phyloP scores from a whole-genome alignment of 92 coral and sea anemone genomes.

The Epizoanthus scotinus region DNA sequence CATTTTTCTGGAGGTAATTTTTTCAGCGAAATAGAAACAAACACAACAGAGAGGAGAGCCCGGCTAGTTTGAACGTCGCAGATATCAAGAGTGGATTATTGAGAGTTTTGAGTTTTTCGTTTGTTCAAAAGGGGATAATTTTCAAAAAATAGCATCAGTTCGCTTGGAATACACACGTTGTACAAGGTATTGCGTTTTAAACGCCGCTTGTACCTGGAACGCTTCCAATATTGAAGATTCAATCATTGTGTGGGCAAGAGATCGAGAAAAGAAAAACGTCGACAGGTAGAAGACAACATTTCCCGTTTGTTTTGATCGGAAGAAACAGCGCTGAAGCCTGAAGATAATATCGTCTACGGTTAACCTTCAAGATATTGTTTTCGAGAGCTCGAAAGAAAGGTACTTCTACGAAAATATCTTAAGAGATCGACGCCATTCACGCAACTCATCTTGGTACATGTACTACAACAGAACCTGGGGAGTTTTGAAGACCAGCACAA shows the following conservation, averaged over 20 bases:
- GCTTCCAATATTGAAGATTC: conserved; percentile 18
- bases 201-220: conserved; percentile 21
- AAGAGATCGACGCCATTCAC: conserved; percentile 15
- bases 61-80: conserved; percentile 48
- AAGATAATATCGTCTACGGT: not conserved
- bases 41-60: conserved; percentile 26
- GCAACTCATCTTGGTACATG: not conserved
- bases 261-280: not conserved
- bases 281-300: conserved; percentile 1
- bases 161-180: not conserved
- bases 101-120: not conserved
- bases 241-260: conserved; percentile 10
- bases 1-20: conserved; percentile 51
- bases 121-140: not conserved
- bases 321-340: not conserved
- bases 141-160: not conserved
- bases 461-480: not conserved
- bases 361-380: not conserved
- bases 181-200: not conserved
- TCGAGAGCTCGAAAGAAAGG: not conserved
- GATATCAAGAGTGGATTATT: not conserved
- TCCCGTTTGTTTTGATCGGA: conserved; percentile 17
- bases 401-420: not conserved
- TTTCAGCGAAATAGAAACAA: conserved; percentile 31
- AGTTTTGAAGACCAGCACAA: not conserved